phyloP scores from a whole-genome alignment of 2,797 vertebrate genomes.

The Apodemus agrarius region DNA sequence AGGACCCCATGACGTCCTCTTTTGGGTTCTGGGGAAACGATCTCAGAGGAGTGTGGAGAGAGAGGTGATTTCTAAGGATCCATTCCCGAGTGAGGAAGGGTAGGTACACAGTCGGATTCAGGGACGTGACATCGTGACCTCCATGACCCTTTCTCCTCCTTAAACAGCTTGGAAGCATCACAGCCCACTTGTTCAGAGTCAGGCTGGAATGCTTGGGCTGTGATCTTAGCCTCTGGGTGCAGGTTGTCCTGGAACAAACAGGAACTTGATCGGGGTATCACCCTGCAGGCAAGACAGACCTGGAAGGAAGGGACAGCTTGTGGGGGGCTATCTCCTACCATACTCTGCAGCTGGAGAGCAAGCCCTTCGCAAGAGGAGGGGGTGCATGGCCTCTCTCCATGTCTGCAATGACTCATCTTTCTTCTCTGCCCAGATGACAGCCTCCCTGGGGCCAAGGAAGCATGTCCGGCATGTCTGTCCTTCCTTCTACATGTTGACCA shows the following conservation, averaged over 20 bases:
- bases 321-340: rapidly evolving
- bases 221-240: background rate
- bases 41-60: background rate
- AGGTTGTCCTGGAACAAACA: background rate
- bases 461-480: constrained; percentile 3
- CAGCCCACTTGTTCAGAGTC: background rate
- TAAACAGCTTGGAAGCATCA: rapidly evolving
- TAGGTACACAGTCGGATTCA: background rate
- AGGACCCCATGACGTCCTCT: rapidly evolving
- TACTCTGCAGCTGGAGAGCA: background rate
- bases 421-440: constrained; percentile 17
- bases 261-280: background rate
- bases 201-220: no score
- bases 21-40: background rate
- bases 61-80: background rate
- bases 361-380: background rate
- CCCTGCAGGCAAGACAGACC: background rate
- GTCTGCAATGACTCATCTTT: background rate
- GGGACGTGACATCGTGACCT: background rate
- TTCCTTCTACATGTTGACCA: background rate
- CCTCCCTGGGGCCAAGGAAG: background rate
- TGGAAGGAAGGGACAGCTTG: background rate
- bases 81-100: background rate
- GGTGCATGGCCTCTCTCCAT: rapidly evolving
- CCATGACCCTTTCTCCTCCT: background rate